Conservation (phyloP, 2,113 vertebrate genomes). For the Phalacrocorax pelagicus region DNA sequence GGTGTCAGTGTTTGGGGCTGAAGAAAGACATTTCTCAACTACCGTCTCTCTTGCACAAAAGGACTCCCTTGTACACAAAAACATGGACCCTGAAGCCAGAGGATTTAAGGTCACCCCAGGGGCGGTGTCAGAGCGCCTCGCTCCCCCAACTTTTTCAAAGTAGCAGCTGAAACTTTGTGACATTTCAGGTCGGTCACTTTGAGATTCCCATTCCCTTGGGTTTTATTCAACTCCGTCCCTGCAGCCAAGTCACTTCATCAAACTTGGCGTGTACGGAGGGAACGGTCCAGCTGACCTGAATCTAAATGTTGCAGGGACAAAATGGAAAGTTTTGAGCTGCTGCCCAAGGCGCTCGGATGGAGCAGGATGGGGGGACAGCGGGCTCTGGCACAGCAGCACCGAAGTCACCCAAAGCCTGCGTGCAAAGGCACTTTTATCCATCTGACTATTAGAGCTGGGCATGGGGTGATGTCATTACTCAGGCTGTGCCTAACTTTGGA, state of each 20-base stretch:
- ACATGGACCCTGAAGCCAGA: rapidly evolving
- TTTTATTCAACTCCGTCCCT: background rate
- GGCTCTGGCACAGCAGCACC: background rate
- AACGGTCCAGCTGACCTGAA: constrained; percentile 12
- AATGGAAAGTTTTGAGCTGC: background rate
- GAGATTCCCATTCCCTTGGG: background rate
- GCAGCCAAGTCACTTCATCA: background rate
- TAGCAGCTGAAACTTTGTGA: rapidly evolving
- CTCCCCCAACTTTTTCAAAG: background rate
- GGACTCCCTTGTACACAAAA: background rate
- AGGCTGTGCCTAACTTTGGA: background rate
- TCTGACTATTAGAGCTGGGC: background rate
- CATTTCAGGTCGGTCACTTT: background rate
- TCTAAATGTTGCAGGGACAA: background rate
- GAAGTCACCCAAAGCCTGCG: background rate
- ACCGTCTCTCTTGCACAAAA: too few relatives aligned
- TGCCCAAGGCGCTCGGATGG: background rate
- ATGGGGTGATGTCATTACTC: rapidly evolving
- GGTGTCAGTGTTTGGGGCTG: background rate
- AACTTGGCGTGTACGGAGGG: background rate
- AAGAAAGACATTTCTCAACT: background rate
- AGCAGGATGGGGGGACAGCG: rapidly evolving
- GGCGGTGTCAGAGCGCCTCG: rapidly evolving
- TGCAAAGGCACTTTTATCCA: background rate
- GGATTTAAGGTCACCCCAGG: background rate